Evolutionary conservation across 2,113 vertebrate species (phyloP).

Genomic region (Channa maculata): DNA sequence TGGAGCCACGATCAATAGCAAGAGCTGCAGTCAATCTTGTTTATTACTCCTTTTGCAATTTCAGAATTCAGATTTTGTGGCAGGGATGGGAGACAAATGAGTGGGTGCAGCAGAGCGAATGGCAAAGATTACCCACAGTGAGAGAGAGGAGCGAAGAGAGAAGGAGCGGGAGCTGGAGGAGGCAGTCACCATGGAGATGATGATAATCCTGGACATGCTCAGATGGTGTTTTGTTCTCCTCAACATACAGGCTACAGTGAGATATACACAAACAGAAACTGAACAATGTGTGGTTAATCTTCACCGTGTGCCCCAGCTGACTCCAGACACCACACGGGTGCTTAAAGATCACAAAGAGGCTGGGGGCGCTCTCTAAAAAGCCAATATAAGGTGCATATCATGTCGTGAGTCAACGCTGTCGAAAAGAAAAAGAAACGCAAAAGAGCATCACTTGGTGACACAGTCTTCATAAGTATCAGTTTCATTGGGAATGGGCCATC

Average conservation of each 20-base stretch:
- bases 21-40: conserved; percentile 74
- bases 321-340: conserved; percentile 44
- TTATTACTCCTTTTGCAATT: conserved; percentile 77
- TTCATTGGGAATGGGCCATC: not conserved
- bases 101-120: conserved; percentile 41
- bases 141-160: conserved; percentile 26
- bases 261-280: conserved; percentile 50
- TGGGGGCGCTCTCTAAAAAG: conserved; percentile 6
- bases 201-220: conserved; percentile 70
- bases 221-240: conserved; percentile 58
- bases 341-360: conserved; percentile 38
- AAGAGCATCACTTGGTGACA: not conserved
- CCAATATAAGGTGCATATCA: conserved; percentile 2
- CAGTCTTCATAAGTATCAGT: not conserved
- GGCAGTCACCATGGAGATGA: conserved; percentile 73
- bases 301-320: conserved; percentile 54
- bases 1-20: conserved; percentile 68
- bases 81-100: conserved; percentile 65
- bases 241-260: conserved; percentile 31
- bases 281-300: conserved; percentile 67
- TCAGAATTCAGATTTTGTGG: conserved; percentile 74
- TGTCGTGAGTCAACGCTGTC: not conserved
- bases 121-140: conserved; percentile 62
- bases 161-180: conserved; percentile 51
- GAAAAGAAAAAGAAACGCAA: conserved; percentile 15